Conservation (phyloP, 2,113 vertebrate genomes). For the Parus major region DNA sequence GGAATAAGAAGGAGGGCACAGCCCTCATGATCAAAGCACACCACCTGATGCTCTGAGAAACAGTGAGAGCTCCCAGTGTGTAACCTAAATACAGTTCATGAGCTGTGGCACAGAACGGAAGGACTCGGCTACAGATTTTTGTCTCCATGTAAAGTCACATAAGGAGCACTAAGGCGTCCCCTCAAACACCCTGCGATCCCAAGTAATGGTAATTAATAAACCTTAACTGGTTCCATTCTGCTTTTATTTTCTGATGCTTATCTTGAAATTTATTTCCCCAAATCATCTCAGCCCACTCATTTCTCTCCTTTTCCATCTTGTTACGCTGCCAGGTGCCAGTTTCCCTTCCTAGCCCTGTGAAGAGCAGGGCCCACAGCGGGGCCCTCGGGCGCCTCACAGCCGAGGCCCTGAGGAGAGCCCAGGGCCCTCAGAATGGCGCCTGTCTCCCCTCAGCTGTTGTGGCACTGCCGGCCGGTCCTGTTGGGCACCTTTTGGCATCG, state of each 20-base stretch:
- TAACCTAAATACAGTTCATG: not conserved
- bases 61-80: not conserved
- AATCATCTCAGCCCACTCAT: not conserved
- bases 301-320: not conserved
- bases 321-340: not conserved
- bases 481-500: fast-evolving
- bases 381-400: fast-evolving
- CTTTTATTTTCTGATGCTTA: not conserved
- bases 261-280: not conserved
- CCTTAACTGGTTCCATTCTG: not conserved
- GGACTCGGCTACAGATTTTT: not conserved
- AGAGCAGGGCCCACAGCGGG: not conserved
- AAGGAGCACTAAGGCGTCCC: not conserved
- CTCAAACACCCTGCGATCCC: not conserved
- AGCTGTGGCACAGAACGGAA: not conserved
- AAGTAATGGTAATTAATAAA: not conserved
- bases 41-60: not conserved
- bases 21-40: not conserved
- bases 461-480: fast-evolving
- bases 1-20: conserved; percentile 37
- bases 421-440: fast-evolving
- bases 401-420: fast-evolving
- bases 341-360: not conserved
- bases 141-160: not conserved
- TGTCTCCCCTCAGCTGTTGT: not conserved